Evolutionary conservation across 2,113 vertebrate species (phyloP).

Genomic region (Pollimyrus isidori): DNA sequence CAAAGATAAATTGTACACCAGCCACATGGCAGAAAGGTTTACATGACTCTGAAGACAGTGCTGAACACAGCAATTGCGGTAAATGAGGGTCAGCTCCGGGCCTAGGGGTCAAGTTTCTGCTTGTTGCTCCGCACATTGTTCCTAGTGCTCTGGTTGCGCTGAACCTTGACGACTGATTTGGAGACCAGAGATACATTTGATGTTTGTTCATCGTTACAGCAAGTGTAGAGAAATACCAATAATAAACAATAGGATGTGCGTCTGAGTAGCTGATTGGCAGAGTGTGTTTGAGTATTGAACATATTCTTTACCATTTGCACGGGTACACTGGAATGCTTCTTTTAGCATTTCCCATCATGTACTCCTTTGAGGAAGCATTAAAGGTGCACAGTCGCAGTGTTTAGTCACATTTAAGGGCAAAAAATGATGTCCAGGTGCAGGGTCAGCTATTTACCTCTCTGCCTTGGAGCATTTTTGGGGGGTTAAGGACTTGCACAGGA

Average conservation of each 20-base stretch:
- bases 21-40: not conserved
- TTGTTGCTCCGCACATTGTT: not conserved
- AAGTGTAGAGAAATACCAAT: not conserved
- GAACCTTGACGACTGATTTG: not conserved
- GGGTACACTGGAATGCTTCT: not conserved
- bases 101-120: not conserved
- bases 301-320: not conserved
- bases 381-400: not conserved
- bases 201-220: not conserved
- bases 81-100: not conserved
- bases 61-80: not conserved
- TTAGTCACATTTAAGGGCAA: not conserved
- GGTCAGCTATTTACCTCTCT: not conserved
- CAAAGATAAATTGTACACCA: not conserved
- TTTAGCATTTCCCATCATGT: not conserved
- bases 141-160: not conserved
- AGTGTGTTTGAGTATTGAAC: not conserved
- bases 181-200: not conserved
- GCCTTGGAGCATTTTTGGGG: not conserved
- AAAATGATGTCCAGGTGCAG: not conserved
- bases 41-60: not conserved
- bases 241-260: not conserved
- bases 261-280: not conserved
- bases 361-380: not conserved
- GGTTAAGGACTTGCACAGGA: not conserved